Base-by-base conservation (phyloP, 2,797 vertebrate species). In the Notolepis coatsorum region DNA sequence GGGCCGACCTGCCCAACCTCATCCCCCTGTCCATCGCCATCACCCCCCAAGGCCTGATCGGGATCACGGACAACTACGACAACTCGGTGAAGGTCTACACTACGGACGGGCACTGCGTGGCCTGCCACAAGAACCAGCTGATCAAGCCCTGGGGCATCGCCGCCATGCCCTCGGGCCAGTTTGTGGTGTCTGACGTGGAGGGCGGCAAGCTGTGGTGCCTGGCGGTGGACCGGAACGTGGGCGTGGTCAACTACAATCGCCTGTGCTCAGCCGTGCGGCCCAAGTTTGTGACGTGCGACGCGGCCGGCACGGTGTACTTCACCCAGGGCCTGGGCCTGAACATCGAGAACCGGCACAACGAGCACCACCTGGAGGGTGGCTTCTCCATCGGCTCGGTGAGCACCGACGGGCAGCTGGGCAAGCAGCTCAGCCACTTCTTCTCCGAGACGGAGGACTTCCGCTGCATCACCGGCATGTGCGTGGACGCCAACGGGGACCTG, bases 61-160 rank as follows among this genome's bases (percentile, higher is more conserved):
- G 97, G 0, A 92, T 99, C 74, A 99, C 96, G 0, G 97, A 99
- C 82, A 97, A 96, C 90, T 97, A 96, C 0, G 97, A 99, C 72
- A 99, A 99, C 80, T 99, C 97, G 0, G 95, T 99, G 27, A 99
- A 99, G 83, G 94, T 99, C 2, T 99, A 99, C 83, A 98, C 96
- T 12, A 90, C 97, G 75, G 96, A 98, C 0, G 97, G 97, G 3
- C 94, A 97, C 21, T 99, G 96, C 0, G 93, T 99, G 78, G 96
- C 96, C 0, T 99, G 97, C 65, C 97, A 99, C 85, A 92, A 96
- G 53, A 97, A 95, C 88, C 96, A 98, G 72, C 91, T 99, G 2
- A 96, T 97, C 79, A 99, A 99, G 70, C 97, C 97, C 0, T 99
- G 97, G 97, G 97, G 97, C 66, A 96, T 99, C 7, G 89, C 97